Percentiles rank a stretch among this genome's conserved stretches.
Evolutionary conservation across 2,888 invertebrate species (phyloP).

Genomic region (Cremastinae sp.): DNA sequence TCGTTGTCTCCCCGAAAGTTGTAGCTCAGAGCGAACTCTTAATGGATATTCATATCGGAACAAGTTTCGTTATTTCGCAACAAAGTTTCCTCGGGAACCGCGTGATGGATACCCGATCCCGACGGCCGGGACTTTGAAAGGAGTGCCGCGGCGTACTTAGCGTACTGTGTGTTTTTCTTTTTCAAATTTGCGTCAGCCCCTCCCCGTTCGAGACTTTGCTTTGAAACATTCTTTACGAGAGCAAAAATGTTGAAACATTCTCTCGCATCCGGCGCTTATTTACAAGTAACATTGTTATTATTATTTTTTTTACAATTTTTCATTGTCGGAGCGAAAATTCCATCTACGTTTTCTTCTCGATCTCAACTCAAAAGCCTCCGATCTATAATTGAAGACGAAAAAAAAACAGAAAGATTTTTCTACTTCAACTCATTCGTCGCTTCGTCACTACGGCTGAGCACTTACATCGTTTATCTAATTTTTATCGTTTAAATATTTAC

Average conservation of each 20-base stretch:
- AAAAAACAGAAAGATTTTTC: slow-evolving; percentile 45
- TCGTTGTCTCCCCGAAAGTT: slow-evolving; percentile 27
- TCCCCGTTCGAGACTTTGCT: slow-evolving; percentile 3
- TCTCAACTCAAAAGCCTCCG: too few relatives aligned
- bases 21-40: background rate
- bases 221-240: background rate
- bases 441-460: slow-evolving; percentile 36
- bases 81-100: slow-evolving; percentile 11
- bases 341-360: too few relatives aligned
- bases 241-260: slow-evolving; percentile 18
- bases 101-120: slow-evolving; percentile 22
- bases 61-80: slow-evolving; percentile 20
- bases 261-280: slow-evolving; percentile 70
- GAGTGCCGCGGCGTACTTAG: background rate
- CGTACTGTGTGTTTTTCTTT: background rate
- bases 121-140: background rate
- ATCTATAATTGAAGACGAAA: slow-evolving; percentile 23
- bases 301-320: slow-evolving; percentile 4
- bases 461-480: slow-evolving; percentile 30
- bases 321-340: too few relatives aligned
- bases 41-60: slow-evolving; percentile 12
- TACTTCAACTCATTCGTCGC: slow-evolving; percentile 4
- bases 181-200: too few relatives aligned
- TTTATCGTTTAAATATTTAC: slow-evolving; percentile 52
- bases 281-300: slow-evolving; percentile 66